Evolutionary conservation across 2,797 vertebrate species (phyloP), one percentile per base, ranked within the genome.

Genomic region (Anguilla megastoma): DNA sequence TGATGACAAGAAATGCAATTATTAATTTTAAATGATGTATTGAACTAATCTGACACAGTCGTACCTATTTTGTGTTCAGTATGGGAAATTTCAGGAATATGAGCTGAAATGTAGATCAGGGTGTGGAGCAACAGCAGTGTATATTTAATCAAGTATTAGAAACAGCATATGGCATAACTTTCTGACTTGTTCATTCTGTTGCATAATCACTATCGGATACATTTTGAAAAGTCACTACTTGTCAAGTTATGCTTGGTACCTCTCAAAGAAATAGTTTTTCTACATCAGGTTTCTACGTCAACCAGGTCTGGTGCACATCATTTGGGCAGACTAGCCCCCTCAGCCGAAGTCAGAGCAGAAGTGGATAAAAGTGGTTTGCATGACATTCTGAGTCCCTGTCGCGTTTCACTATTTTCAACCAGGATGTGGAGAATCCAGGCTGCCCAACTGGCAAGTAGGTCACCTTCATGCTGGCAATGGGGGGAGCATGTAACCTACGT

Each of bases 191-290:
- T 16, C 56, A 18, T 16, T 58, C 14, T 58, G 56, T 69, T 27
- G 63, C 63, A 69, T 10, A 69, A 69, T 69, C 63, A 27, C 7
- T 27, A n/a, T 69, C 27, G 1, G 63, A 9, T n/a, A 69, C 63
- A 69, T 69, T 69, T 69, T 69, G 7, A 69, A n/a, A 27, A 69
- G 63, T 69, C 63, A 69, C 63, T 69, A 27, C 63, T 69, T 69
- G 18, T 69, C 63, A 69, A 27, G 63, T 7, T 69, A 27, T 69
- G 24, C 27, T 52, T 69, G 63, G 24, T 69, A 69, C 24, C 63
- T 27, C 27, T 69, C 63, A 69, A 63, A 63, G 2, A 63, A 24
- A 58, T 58, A 14, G 56, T 21, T 21, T 63, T 21, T 63, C 21
- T 54, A 54, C 52, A 63, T 45, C 21, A 63, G 5, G 60, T 63